These are phyloP conservation scores for Dendrocincla tyrannina DNA, from an alignment of 2,797 vertebrate genomes.

Conservation along the genomic window DNA sequence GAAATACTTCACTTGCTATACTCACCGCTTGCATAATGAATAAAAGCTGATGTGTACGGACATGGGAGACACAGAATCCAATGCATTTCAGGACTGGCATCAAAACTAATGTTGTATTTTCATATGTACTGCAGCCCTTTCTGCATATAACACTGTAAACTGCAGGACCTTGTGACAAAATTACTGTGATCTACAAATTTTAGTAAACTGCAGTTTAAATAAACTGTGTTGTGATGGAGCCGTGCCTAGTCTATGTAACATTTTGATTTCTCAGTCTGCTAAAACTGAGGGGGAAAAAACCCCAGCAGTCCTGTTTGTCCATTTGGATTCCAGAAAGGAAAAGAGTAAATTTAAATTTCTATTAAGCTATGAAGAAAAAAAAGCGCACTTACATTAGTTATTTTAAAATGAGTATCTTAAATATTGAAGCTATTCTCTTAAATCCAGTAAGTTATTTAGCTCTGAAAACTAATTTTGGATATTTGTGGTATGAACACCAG, in stretches of 20 bases:
- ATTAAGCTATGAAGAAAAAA: background rate
- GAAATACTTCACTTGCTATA: background rate
- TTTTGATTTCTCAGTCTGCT: background rate
- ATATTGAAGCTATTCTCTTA: background rate
- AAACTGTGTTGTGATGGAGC: background rate
- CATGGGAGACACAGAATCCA: background rate
- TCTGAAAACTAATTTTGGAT: background rate
- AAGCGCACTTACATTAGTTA: background rate
- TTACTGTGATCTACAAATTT: background rate
- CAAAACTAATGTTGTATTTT: background rate
- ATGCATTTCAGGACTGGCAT: background rate
- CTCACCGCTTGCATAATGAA: background rate
- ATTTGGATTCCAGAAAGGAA: background rate
- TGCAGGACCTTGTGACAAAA: background rate
- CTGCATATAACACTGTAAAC: background rate
- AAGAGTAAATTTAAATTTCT: background rate
- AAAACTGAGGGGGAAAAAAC: background rate
- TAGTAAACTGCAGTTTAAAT: background rate
- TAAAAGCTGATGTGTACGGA: background rate
- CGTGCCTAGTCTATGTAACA: background rate
- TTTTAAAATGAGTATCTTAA: background rate
- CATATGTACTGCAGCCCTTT: background rate
- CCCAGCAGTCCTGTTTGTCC: background rate
- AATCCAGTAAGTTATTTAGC: background rate
- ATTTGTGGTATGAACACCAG: background rate